These are phyloP conservation scores for Eleutherodactylus coqui DNA, from an alignment of 2,797 vertebrate species.

Conservation along the genomic window DNA sequence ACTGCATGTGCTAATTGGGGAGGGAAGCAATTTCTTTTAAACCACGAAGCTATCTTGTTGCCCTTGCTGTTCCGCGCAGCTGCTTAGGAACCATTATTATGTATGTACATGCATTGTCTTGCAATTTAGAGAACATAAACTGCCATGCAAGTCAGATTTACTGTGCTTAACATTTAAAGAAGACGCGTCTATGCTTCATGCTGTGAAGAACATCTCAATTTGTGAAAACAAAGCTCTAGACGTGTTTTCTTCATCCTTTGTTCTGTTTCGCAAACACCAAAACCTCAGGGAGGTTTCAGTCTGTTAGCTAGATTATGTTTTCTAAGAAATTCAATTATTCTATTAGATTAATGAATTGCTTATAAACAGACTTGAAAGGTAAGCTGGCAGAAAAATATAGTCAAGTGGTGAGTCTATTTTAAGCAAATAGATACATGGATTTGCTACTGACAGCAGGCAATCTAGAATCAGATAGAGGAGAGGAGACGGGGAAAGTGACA, in stretches of 20 bases:
- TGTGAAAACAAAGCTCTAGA: conserved; percentile 14
- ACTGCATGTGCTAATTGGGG: not conserved
- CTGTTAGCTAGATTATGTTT: conserved; percentile 38
- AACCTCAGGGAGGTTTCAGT: conserved; percentile 35
- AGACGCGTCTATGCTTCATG: not conserved
- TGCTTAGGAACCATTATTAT: conserved; percentile 25
- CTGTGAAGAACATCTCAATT: conserved; percentile 36
- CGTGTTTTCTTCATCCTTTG: conserved; percentile 27
- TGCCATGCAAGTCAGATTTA: conserved; percentile 25
- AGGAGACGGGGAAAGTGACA: not conserved
- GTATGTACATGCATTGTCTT: not conserved
- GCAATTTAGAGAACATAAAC: conserved; percentile 22
- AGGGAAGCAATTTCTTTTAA: conserved; percentile 2
- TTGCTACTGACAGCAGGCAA: not conserved
- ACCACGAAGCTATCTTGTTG: not conserved
- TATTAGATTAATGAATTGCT: conserved; percentile 42
- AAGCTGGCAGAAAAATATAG: not conserved
- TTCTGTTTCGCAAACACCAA: conserved; percentile 27
- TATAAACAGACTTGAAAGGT: conserved; percentile 19
- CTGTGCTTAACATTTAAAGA: conserved; percentile 27
- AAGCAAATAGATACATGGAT: not conserved
- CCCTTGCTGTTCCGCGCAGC: not conserved
- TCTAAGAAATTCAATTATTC: conserved; percentile 48
- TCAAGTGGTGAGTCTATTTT: not conserved
- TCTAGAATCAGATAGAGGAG: not conserved